Evolutionary conservation across 2,888 invertebrate species (phyloP).

Genomic region (Volucella zonaria): DNA sequence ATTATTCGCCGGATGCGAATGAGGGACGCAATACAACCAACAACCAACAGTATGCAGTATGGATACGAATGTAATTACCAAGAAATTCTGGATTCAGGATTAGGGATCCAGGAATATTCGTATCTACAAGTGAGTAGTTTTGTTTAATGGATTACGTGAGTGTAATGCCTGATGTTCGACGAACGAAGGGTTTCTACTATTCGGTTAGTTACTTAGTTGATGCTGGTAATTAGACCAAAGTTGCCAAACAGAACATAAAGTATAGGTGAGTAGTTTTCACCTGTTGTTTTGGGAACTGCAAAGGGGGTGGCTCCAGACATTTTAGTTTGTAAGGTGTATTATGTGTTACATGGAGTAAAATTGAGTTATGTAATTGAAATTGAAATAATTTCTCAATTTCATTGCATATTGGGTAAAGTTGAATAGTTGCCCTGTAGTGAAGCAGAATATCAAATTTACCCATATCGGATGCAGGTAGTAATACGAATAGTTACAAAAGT

Average conservation of each 20-base stretch:
- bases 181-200: constrained; percentile 8
- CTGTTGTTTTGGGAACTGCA: constrained; percentile 12
- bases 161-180: constrained; percentile 62
- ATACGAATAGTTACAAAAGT: constrained; percentile 26
- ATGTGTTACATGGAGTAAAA: constrained; percentile 51
- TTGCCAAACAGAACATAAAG: constrained; percentile 67
- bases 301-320: neutral
- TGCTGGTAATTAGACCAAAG: constrained; percentile 70
- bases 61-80: neutral
- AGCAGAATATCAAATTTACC: constrained; percentile 18
- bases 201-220: constrained; percentile 60
- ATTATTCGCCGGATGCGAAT: constrained; percentile 15
- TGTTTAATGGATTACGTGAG: constrained; percentile 72
- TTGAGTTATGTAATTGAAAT: constrained; percentile 65
- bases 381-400: constrained; percentile 57
- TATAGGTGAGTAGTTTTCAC: constrained; percentile 52
- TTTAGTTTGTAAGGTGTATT: constrained; percentile 36
- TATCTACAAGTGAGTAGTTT: constrained; percentile 68
- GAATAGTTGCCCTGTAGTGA: neutral
- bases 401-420: constrained; percentile 43
- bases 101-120: neutral
- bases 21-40: neutral
- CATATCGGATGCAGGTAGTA: constrained; percentile 22
- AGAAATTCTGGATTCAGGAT: constrained; percentile 8
- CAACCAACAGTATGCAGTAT: neutral